Base-by-base conservation (phyloP, 2,888 invertebrate genomes). In the Nasonia oneida region DNA sequence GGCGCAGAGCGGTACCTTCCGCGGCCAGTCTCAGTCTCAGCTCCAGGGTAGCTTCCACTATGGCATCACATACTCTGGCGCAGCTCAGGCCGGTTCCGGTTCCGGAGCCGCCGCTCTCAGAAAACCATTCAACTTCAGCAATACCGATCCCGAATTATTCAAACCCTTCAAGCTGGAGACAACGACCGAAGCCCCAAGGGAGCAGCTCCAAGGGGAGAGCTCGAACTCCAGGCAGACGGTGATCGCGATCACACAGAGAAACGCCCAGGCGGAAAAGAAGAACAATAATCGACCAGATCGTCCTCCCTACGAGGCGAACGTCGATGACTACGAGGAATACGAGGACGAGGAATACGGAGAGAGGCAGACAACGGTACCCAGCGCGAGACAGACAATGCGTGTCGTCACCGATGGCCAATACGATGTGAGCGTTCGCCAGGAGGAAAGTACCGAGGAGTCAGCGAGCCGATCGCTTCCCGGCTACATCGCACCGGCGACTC, bases 1-100 rank as follows among this genome's bases (percentile, higher is more conserved):
- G 4, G 96, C 97, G 2, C 97, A 97, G 92, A 96, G 97, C 80
- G 96, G 96, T 87, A 95, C 96, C 12, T 94, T 95, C 87, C 95
- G 95, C 47, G 97, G 97, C 6, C 97, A 97, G 92, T 96, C 97
- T 33, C 97, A 97, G 92, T 96, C 97, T 12, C 97, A 97, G 93
- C 95, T 97, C 50, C 96, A 97, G 90, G 97, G 97, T 4, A 96
- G 96, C 57, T 97, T 97, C 88, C 96, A 96, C 91, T 96, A 96
- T 90, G 97, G 97, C 37, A 96, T 97, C 61, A 95, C 96, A 12
- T 97, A 97, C 89, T 96, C 95, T 57, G 97, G 97, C 4, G 97
- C 97, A 0, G 97, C 97, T 3, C 97, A 98, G 92, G 96, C 97
- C 8, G 97, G 97, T 37, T 96, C 97, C 0, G 97, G 97, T 89